Evolutionary conservation across 2,888 invertebrate species (phyloP).

Genomic region (Cantharis rufa): DNA sequence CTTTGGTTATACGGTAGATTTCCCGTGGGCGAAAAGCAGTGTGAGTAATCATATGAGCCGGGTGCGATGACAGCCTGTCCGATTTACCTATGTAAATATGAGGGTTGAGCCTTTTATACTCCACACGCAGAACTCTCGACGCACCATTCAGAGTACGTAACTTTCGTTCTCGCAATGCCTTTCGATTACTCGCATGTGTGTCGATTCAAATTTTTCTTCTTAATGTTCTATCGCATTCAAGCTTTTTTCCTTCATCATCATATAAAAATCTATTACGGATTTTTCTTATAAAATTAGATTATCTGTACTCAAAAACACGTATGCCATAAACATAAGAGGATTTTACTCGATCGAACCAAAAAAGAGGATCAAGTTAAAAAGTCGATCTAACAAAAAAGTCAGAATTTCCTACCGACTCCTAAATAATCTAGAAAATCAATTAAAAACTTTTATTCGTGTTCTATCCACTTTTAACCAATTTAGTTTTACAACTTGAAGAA

Average conservation of each 20-base stretch:
- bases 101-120: slow-evolving; percentile 20
- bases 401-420: not conserved
- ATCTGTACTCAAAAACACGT: not conserved
- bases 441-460: not conserved
- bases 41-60: slow-evolving; percentile 37
- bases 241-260: not conserved
- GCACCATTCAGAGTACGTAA: slow-evolving; percentile 19
- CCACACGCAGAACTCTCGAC: slow-evolving; percentile 13
- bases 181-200: slow-evolving; percentile 23
- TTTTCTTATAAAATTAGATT: not conserved
- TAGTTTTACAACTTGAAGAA: not conserved
- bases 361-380: not conserved
- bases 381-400: not conserved
- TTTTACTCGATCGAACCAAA: not conserved
- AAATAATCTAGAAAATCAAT: not conserved
- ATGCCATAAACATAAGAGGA: not conserved
- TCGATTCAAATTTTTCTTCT: slow-evolving; percentile 15
- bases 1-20: slow-evolving; percentile 36
- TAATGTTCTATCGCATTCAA: not conserved
- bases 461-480: not conserved
- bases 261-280: not conserved
- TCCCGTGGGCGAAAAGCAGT: slow-evolving; percentile 40
- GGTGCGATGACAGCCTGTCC: slow-evolving; percentile 28
- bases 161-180: slow-evolving; percentile 20
- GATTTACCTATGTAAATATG: slow-evolving; percentile 34